Evolutionary conservation across 2,797 vertebrate genomes (phyloP), one percentile per base, ranked within the genome.

Genomic region (Acanthurus leucopareius): DNA sequence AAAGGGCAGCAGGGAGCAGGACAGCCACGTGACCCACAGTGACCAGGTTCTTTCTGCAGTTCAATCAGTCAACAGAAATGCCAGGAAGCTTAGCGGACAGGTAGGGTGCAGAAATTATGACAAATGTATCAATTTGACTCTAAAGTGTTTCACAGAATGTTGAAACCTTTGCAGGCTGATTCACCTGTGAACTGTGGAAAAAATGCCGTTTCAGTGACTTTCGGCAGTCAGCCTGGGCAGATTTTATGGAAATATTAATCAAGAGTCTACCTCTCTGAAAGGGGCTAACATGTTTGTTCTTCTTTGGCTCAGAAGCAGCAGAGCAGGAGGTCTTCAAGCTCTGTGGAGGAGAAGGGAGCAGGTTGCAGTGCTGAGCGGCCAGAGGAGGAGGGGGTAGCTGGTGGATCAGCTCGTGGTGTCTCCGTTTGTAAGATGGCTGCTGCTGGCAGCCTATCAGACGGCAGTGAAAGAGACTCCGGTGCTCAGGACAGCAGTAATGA

Each of bases 401-500:
- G 92, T 56, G 88, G 92, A 59, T 89, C 89, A 17, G 90, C 86
- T 10, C 89, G 85, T 0, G 75, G 89, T 5, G 19, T 82, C 20
- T 92, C 95, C 3, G 87, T 73, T 25, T 91, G 82, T 82, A 92
- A 89, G 64, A 88, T 88, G 0, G 68, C 94, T 0, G 85, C 92
- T 8, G 93, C 94, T 0, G 96, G 96, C 44, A 97, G 97, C 90
- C 97, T 96, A 17, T 97, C 96, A 0, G 97, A 99, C 0, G 96
- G 93, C 89, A 99, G 97, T 0, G 97, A 97, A 76, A 96, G 95
- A 87, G 97, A 97, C 75, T 95, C 91, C 0, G 94, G 96, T 53
- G 93, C 86, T 66, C 96, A 96, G 0, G 98, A 98, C 84, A 97
- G 97, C 90, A 98, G 97, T 61, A 96, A 96, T 3, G 98, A 98